A percentile compares a stretch with the other conserved stretches of the same genome.
Evolutionary conservation across 2,797 vertebrate species (phyloP).

Genomic region (Clamator glandarius): DNA sequence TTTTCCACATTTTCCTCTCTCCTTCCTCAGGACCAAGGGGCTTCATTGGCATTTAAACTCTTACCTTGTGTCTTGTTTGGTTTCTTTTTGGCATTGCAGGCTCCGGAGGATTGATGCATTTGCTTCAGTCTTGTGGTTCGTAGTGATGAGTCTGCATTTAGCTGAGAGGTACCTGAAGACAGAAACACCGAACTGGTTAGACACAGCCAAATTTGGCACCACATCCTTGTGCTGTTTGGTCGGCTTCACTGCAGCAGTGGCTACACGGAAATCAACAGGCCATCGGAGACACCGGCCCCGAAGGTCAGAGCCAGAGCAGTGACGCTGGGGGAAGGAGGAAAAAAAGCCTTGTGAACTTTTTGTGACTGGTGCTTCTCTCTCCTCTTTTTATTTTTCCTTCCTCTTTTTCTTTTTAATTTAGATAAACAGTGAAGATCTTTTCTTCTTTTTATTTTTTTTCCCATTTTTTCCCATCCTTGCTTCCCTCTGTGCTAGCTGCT

Average conservation of each 20-base stretch:
- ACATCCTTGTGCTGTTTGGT: constrained; percentile 91
- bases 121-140: constrained; percentile 89
- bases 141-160: constrained; percentile 86
- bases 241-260: constrained; percentile 90
- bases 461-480: neutral
- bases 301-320: constrained; percentile 97
- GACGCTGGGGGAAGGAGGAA: constrained; percentile 73
- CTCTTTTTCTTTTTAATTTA: constrained; percentile 4
- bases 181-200: constrained; percentile 82
- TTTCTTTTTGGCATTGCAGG: constrained; percentile 68
- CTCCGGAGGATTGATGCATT: constrained; percentile 92
- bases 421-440: constrained; percentile 56
- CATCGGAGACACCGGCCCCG: constrained; percentile 88
- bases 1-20: neutral
- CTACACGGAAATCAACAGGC: constrained; percentile 86
- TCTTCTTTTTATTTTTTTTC: neutral
- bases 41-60: fast-evolving
- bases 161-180: constrained; percentile 81
- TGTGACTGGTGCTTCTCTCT: constrained; percentile 55
- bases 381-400: neutral
- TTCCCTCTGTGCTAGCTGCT: neutral
- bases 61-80: neutral
- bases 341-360: constrained; percentile 63
- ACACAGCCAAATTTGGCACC: constrained; percentile 83
- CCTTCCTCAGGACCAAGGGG: too few species aligned